Evolutionary conservation across 1,140 invertebrate genomes (phyloP).

Genomic region (Leptinotarsa undecemlineata): DNA sequence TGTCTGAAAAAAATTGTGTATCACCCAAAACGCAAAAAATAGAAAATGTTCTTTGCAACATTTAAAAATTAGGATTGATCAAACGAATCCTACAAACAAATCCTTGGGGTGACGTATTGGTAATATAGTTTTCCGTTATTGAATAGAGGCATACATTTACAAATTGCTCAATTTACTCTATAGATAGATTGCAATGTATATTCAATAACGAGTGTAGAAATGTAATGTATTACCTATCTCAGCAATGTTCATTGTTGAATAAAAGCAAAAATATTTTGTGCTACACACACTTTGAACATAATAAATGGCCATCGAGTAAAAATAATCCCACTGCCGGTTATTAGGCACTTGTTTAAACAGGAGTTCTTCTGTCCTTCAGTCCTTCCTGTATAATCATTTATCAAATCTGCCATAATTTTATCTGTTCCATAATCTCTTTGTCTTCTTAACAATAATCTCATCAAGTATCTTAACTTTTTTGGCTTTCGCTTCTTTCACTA

Average conservation of each 20-base stretch:
- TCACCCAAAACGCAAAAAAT: not conserved
- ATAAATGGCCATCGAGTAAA: slow-evolving; percentile 24
- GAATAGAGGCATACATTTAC: no score
- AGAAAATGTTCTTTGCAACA: not conserved
- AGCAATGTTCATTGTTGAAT: slow-evolving; percentile 10
- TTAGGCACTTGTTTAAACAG: slow-evolving; percentile 11
- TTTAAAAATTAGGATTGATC: not conserved
- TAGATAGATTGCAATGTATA: not conserved
- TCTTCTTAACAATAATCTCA: no score
- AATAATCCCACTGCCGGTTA: slow-evolving; percentile 1
- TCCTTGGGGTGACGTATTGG: no score
- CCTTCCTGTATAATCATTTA: no score
- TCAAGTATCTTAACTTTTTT: no score
- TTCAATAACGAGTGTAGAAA: not conserved
- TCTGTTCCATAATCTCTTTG: no score
- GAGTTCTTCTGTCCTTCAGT: no score
- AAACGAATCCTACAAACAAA: no score
- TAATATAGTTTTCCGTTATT: no score
- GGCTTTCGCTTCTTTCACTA: no score
- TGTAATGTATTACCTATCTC: not conserved
- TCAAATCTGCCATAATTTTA: no score
- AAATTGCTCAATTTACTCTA: not conserved
- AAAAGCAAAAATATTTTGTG: not conserved
- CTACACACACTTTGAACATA: slow-evolving; percentile 20
- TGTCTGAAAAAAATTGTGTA: no score